Evolutionary conservation across 1,140 invertebrate species (phyloP).

Genomic region (Cotesia chilonis): DNA sequence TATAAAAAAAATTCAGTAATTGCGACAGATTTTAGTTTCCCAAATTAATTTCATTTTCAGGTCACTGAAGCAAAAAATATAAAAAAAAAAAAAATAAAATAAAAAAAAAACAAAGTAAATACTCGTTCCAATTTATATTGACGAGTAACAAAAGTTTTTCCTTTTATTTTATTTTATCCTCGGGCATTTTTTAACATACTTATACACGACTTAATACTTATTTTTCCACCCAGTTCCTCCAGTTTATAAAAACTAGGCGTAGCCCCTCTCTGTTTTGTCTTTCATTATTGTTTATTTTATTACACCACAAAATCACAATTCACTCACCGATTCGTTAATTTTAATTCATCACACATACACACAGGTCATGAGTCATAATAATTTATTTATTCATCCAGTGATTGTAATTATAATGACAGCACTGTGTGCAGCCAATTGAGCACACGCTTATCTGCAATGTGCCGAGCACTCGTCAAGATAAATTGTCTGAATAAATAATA

Average conservation of each 20-base stretch:
- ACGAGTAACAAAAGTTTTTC: constrained; percentile 16
- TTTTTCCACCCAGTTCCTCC: neutral
- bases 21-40: constrained; percentile 3
- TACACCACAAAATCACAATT: constrained; percentile 19
- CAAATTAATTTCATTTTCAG: constrained; percentile 41
- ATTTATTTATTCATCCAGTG: constrained; percentile 25
- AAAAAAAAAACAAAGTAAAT: too few species aligned
- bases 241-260: neutral
- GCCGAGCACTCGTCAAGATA: constrained; percentile 5
- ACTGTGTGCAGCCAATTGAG: constrained; percentile 36
- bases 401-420: constrained; percentile 32
- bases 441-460: constrained; percentile 32
- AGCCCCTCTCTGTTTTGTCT: constrained; percentile 8
- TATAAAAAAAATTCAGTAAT: constrained; percentile 25
- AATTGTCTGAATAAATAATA: neutral
- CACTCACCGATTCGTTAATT: constrained; percentile 31
- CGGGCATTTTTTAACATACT: constrained; percentile 12
- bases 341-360: constrained; percentile 36
- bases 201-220: neutral
- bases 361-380: constrained; percentile 19
- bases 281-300: constrained; percentile 28
- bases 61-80: constrained; percentile 39
- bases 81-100: too few species aligned
- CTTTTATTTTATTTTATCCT: constrained; percentile 7
- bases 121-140: constrained; percentile 8